Conservation (phyloP, 2,113 vertebrate species). For the Eclectus roratus region DNA sequence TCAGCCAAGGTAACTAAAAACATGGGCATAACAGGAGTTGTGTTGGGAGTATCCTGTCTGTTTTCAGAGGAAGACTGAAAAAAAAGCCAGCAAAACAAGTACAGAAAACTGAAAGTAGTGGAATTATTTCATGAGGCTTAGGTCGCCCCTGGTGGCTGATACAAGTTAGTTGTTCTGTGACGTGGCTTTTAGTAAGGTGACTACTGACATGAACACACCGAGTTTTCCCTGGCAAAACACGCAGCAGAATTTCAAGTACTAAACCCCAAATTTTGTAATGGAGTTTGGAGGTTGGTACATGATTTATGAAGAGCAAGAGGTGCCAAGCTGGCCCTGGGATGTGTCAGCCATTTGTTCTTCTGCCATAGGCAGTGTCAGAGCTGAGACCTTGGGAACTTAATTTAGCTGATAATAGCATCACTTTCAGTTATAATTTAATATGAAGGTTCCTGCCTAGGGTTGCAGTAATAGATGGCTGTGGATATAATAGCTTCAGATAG, state of each 20-base stretch:
- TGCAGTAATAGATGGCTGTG: accelerated
- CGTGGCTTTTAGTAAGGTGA: background rate
- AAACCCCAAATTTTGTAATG: background rate
- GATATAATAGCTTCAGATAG: background rate
- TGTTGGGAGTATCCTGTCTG: background rate
- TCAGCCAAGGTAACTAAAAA: background rate
- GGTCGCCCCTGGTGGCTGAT: background rate
- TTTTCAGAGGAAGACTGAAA: background rate
- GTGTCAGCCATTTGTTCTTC: background rate
- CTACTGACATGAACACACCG: background rate
- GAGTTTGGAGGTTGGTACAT: background rate
- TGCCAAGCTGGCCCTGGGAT: background rate
- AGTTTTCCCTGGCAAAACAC: background rate
- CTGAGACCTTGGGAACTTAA: background rate
- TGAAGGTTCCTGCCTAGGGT: background rate
- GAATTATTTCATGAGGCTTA: background rate
- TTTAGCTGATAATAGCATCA: background rate
- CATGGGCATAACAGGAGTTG: background rate
- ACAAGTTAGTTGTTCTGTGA: background rate
- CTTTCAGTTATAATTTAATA: background rate
- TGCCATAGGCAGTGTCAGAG: background rate
- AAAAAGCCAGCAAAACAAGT: background rate
- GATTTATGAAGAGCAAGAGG: background rate
- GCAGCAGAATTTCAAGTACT: background rate
- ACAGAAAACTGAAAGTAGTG: background rate